phyloP scores from a whole-genome alignment of 2,797 vertebrate species.

The Prunella strophiata region DNA sequence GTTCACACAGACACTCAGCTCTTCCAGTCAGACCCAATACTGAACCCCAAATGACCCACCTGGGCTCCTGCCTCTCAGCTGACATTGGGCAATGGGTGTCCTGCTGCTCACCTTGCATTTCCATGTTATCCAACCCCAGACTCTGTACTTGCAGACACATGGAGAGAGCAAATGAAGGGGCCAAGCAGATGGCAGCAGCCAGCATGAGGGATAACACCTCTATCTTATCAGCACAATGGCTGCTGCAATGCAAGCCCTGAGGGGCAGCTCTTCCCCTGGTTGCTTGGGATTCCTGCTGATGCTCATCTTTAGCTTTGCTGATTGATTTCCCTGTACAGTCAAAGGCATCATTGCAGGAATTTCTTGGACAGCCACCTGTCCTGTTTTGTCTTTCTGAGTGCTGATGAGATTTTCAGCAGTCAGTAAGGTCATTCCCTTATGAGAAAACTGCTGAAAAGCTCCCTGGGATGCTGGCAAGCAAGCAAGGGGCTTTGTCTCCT shows the following conservation, averaged over 20 bases:
- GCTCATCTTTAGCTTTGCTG: neutral
- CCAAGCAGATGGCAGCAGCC: neutral
- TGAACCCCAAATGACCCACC: too few species aligned
- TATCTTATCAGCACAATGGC: neutral
- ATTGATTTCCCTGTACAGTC: too few species aligned
- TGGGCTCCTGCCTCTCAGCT: too few species aligned
- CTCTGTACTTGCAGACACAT: neutral
- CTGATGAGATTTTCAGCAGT: neutral
- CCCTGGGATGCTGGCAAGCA: neutral
- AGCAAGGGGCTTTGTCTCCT: too few species aligned
- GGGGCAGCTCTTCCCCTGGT: neutral
- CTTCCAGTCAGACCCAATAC: too few species aligned
- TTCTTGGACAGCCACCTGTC: too few species aligned
- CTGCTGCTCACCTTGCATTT: neutral
- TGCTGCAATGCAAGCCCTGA: neutral
- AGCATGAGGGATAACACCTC: rapidly evolving
- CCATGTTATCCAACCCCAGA: neutral
- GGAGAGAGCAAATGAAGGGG: neutral
- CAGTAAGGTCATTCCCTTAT: neutral
- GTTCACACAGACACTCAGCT: too few species aligned
- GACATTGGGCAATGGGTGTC: neutral
- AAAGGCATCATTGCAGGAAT: neutral
- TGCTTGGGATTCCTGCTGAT: neutral
- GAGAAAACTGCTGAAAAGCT: neutral
- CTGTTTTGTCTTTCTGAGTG: neutral